Conservation (phyloP, 1,140 invertebrate genomes). For the Penaeus japonicus region DNA sequence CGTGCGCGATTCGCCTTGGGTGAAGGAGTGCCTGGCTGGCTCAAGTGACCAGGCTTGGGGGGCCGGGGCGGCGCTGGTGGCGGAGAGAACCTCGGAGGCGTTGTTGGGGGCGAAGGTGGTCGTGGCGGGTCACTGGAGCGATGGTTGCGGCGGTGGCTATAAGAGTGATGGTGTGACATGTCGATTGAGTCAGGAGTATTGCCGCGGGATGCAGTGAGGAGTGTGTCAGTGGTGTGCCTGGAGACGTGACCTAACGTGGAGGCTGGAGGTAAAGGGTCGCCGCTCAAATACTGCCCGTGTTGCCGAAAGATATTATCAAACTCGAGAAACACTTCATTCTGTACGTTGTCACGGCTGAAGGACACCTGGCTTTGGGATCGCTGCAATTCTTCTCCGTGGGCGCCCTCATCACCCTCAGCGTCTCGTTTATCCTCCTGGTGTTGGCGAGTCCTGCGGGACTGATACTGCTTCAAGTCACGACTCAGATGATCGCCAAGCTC, state of each 20-base stretch:
- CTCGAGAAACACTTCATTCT: slow-evolving; percentile 58
- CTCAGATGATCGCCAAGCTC: slow-evolving; percentile 57
- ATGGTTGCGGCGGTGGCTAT: background rate
- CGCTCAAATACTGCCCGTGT: slow-evolving; percentile 32
- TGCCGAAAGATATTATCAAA: slow-evolving; percentile 57
- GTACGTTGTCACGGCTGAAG: slow-evolving; percentile 56
- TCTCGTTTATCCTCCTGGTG: slow-evolving; percentile 11
- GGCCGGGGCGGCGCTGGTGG: slow-evolving; percentile 51
- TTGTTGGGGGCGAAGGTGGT: slow-evolving; percentile 41
- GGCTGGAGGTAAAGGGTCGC: slow-evolving; percentile 14
- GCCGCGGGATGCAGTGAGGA: slow-evolving; percentile 37
- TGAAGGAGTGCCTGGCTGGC: slow-evolving; percentile 32
- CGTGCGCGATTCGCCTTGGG: background rate
- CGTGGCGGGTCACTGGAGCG: background rate
- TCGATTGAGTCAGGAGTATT: slow-evolving; percentile 58
- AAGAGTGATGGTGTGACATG: slow-evolving; percentile 10
- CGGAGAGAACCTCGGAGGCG: slow-evolving; percentile 54
- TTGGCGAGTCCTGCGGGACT: slow-evolving; percentile 6
- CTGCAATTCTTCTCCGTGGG: slow-evolving; percentile 2
- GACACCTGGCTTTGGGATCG: slow-evolving; percentile 55
- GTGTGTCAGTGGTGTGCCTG: slow-evolving; percentile 34
- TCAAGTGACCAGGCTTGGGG: slow-evolving; percentile 52
- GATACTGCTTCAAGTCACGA: slow-evolving; percentile 52
- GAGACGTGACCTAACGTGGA: slow-evolving; percentile 45
- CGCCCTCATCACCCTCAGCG: slow-evolving; percentile 6